These are phyloP conservation scores for Rhagoletis pomonella DNA, from an alignment of 1,140 invertebrate species.

Conservation along the genomic window DNA sequence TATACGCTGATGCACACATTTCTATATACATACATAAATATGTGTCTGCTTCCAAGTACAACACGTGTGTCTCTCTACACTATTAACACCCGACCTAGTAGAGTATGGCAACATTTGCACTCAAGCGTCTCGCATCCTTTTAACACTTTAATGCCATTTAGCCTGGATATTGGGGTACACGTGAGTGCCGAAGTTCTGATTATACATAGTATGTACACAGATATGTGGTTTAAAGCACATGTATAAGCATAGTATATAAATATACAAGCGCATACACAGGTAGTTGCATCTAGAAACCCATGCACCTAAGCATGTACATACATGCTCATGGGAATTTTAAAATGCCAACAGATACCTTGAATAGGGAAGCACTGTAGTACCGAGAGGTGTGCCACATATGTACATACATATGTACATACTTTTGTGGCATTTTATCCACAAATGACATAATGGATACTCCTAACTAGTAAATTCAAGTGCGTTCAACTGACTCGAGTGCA, in stretches of 20 bases:
- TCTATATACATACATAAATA: background rate
- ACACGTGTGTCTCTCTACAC: conserved; percentile 24
- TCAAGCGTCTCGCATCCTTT: background rate
- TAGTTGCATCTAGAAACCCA: no score
- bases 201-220: background rate
- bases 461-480: conserved; percentile 49
- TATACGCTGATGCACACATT: background rate
- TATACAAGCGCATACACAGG: background rate
- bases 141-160: background rate
- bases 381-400: background rate
- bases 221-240: background rate
- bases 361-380: background rate
- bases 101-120: background rate
- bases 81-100: background rate
- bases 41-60: background rate
- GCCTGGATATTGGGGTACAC: conserved; percentile 4
- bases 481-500: background rate
- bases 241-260: background rate
- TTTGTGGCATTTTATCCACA: background rate
- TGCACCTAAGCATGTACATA: background rate
- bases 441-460: conserved; percentile 47
- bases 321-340: background rate
- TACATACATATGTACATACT: background rate
- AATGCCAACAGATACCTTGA: conserved; percentile 17
- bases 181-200: conserved; percentile 1